Evolutionary conservation across 2,888 invertebrate species (phyloP).

Genomic region (Dryomyza anilis): DNA sequence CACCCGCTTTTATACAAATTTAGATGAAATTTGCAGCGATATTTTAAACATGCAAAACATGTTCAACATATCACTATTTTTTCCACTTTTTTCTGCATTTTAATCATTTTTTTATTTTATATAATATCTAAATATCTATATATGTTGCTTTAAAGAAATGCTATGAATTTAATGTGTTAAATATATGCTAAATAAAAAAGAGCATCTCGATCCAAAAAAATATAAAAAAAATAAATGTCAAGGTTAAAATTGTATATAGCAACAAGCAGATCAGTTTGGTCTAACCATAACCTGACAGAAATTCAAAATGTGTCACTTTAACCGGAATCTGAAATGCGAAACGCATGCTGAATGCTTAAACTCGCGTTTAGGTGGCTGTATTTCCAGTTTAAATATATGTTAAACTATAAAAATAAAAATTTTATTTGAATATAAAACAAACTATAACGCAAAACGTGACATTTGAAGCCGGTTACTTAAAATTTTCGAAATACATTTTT

Average conservation of each 20-base stretch:
- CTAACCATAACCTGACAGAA: background rate
- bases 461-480: too few relatives aligned
- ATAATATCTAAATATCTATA: too few relatives aligned
- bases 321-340: conserved; percentile 2
- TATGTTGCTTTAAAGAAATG: too few relatives aligned
- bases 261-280: background rate
- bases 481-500: too few relatives aligned
- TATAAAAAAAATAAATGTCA: conserved; percentile 48
- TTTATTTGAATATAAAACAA: too few relatives aligned
- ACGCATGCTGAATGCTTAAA: conserved; percentile 6
- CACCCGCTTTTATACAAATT: conserved; percentile 49
- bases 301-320: conserved; percentile 14
- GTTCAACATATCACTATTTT: conserved; percentile 53
- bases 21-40: conserved; percentile 23
- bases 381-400: too few relatives aligned
- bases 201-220: conserved; percentile 12
- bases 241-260: conserved; percentile 38
- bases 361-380: background rate
- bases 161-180: conserved; percentile 33
- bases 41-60: conserved; percentile 56
- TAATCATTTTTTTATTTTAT: too few relatives aligned
- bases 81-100: background rate
- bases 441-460: too few relatives aligned
- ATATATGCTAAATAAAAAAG: background rate
- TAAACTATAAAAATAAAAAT: too few relatives aligned